Evolutionary conservation across 2,113 vertebrate genomes (phyloP).

Genomic region (Sturnira hondurensis): DNA sequence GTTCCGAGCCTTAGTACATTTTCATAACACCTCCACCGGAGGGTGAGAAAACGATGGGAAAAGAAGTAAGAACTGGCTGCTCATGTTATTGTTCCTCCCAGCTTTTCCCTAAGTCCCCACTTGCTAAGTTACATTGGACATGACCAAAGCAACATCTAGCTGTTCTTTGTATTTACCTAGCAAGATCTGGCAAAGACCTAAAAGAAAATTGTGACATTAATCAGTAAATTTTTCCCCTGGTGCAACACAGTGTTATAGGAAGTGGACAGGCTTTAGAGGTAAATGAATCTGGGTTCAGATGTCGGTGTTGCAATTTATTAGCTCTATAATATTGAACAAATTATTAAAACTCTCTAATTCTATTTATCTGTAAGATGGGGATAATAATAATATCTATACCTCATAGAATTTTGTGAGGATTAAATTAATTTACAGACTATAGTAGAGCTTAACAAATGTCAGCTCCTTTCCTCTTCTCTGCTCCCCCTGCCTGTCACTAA

Average conservation of each 20-base stretch:
- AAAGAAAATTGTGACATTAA: neutral
- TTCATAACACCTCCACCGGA: neutral
- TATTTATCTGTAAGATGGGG: constrained; percentile 23
- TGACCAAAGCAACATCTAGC: neutral
- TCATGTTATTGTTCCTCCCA: neutral
- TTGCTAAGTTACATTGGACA: neutral
- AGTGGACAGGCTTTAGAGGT: constrained; percentile 8
- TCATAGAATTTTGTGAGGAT: constrained; percentile 42
- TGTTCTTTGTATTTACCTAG: constrained; percentile 28
- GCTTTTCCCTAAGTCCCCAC: neutral
- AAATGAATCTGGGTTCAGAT: constrained; percentile 27
- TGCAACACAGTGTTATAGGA: neutral
- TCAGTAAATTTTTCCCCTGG: neutral
- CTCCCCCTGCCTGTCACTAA: neutral
- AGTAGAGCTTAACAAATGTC: neutral
- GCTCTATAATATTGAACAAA: neutral
- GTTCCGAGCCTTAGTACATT: constrained; percentile 7
- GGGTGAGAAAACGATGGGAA: neutral
- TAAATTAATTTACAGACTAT: neutral
- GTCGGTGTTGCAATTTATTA: neutral
- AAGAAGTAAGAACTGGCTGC: neutral
- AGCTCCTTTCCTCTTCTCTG: neutral
- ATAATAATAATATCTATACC: constrained; percentile 54
- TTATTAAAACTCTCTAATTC: constrained; percentile 35
- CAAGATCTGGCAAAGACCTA: neutral